Evolutionary conservation across 1,140 invertebrate genomes (phyloP), one percentile per base, ranked within the genome.

Genomic region (Drosophila saltans): DNA sequence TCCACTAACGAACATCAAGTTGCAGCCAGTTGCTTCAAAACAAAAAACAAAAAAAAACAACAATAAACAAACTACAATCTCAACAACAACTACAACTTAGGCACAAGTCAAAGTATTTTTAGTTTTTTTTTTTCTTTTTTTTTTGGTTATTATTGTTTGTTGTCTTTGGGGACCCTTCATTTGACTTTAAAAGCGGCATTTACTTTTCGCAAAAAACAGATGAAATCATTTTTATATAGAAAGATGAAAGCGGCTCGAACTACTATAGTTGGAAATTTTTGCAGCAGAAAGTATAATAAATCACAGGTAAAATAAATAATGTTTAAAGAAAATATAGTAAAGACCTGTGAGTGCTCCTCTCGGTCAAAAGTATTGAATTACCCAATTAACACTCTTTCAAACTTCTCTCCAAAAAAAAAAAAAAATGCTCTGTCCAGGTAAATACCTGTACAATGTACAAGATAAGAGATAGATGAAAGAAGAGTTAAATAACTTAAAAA

Each of bases 1-100:
- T 83, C 84, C 76, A 72, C 83, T 60, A 80, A 75, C 66, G 67
- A 82, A 75, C 80, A 81, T 77, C 69, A 82, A 72, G 69, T 77
- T 72, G 68, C 73, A 56, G 57, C 69, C 28, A 68, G 21, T 43
- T 24, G 30, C 57, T 52, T 52, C 21, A 24, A 26, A 16, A 21
- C 45, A 30, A 30, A 5, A 62, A 43, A 41, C 52, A 62, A 39
- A 72, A 66, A 72, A 76, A 62, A 39, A 72, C 66, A 72, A 76
- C 58, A 69, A 72, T 36, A 36, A 36, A 36, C 6, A 36, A 36
- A 36, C 45, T 26, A 26, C 45, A 48, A 48, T 48, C 21, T 48
- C 45, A 64, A 55, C 58, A 45, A 55, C 66, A 41, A 71, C 69
- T 71, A 77, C 60, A 68, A 74, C 75, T 77, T 72, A 60, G 69